Percentiles rank a stretch among this genome's conserved stretches.
These are phyloP conservation scores for Felis chaus DNA, from an alignment of 2,113 vertebrate species.

Conservation along the genomic window DNA sequence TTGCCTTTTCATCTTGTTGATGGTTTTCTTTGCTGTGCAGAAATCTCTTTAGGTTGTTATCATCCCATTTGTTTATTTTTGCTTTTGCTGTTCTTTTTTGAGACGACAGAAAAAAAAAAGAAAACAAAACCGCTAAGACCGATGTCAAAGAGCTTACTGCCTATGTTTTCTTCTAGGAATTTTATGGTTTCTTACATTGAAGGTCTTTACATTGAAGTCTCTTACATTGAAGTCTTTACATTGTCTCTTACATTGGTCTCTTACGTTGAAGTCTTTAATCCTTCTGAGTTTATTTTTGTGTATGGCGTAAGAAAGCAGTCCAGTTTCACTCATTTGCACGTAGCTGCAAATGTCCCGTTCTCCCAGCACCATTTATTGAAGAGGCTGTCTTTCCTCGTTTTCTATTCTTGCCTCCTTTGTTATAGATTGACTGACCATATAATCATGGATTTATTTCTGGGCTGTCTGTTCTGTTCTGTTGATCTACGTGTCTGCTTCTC, in stretches of 20 bases:
- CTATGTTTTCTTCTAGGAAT: background rate
- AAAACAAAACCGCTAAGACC: background rate
- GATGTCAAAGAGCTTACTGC: background rate
- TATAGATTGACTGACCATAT: background rate
- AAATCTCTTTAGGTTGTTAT: background rate
- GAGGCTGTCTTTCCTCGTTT: background rate
- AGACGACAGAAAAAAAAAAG: background rate
- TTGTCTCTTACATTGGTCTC: background rate
- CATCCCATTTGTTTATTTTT: background rate
- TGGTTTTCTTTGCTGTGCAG: background rate
- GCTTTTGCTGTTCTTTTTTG: background rate
- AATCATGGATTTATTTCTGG: background rate
- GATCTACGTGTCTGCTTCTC: background rate
- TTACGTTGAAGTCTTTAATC: background rate
- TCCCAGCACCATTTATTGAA: background rate
- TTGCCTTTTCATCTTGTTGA: background rate
- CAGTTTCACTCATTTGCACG: background rate
- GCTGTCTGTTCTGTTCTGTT: background rate
- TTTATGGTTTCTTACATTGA: background rate
- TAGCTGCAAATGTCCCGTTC: background rate
- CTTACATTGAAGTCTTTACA: background rate
- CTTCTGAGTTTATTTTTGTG: background rate
- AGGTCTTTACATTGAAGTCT: background rate
- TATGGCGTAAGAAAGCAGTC: background rate
- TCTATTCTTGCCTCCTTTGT: background rate